Evolutionary conservation across 2,797 vertebrate genomes (phyloP), one percentile per base, ranked within the genome.

Genomic region (Enteromius unitaeniatus): DNA sequence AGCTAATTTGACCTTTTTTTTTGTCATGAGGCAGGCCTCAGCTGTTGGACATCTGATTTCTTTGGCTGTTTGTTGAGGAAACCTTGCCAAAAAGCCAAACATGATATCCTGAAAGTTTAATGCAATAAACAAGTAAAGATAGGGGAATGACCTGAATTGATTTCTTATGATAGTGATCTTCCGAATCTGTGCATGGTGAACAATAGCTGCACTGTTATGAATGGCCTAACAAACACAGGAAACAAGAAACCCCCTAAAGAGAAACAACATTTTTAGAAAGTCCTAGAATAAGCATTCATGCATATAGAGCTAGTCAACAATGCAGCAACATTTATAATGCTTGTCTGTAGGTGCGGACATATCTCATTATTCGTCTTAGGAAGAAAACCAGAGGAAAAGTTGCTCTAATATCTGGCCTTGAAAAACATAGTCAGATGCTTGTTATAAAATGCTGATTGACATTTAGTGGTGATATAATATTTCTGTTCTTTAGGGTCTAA

Each of bases 11-110:
- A 55, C n/a, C 14, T 42, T 23, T 70, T 26, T 45, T 45, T 23
- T 23, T 42, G 11, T 67, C 42, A 55, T 64, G 60, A 78, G 47
- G 49, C 49, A 86, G 60, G 65, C 62, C 40, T 19, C 78, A 84
- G 86, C 78, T 86, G 82, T 53, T 73, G 79, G 85, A 89, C 88
- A 88, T 90, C 87, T 87, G 84, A 86, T 70, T 60, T 78, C 60
- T 62, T 86, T 86, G 83, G 83, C 84, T 78, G 51, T 13, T 73
- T 58, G 49, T 37, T 51, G 31, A 21, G 68, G 72, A 68, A 81
- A 81, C 70, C 23, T 67, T 64, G 85, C 86, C 87, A 86, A 88
- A 86, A 79, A 47, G 78, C 75, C 70, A 70, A 84, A 86, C 49
- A 62, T 81, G 64, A 62, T 73, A 47, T 84, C 79, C 82, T 47